These are phyloP conservation scores for Grus americana DNA, from an alignment of 2,113 vertebrate genomes.

Conservation along the genomic window DNA sequence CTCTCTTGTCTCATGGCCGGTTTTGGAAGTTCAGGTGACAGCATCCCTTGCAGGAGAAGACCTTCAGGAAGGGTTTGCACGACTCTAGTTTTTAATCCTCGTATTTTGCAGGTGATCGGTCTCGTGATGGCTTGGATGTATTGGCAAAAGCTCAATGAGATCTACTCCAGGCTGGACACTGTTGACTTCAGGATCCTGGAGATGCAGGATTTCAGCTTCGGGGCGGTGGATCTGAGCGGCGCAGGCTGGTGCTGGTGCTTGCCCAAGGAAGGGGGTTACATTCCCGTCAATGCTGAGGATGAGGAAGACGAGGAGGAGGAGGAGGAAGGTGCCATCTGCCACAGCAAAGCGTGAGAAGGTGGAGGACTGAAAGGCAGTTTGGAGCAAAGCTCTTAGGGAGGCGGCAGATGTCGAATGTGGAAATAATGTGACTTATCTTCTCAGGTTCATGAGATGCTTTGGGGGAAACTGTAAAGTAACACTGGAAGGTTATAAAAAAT, in stretches of 20 bases:
- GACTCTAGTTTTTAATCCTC: accelerated
- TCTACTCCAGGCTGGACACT: slow-evolving; percentile 76
- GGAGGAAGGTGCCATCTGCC: neutral
- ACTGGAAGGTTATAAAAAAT: neutral
- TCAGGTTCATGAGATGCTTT: neutral
- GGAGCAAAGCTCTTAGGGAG: neutral
- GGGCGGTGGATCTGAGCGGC: slow-evolving; percentile 79
- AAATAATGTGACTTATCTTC: accelerated
- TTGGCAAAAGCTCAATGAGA: slow-evolving; percentile 84
- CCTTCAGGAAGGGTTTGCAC: neutral
- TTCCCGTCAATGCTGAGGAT: slow-evolving; percentile 66
- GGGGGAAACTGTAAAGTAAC: neutral
- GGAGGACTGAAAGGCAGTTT: neutral
- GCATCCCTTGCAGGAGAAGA: too few relatives aligned
- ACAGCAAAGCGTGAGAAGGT: neutral
- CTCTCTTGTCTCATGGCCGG: neutral
- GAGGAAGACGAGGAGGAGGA: neutral
- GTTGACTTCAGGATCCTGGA: slow-evolving; percentile 80
- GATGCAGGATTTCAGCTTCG: slow-evolving; percentile 63
- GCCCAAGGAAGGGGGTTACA: slow-evolving; percentile 85
- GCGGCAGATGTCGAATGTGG: accelerated
- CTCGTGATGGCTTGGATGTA: slow-evolving; percentile 84
- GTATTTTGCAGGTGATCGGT: slow-evolving; percentile 75
- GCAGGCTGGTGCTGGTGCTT: slow-evolving; percentile 90
- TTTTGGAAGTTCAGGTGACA: too few relatives aligned